Base-by-base conservation (phyloP, 2,888 invertebrate genomes). In the Rhingia rostrata region DNA sequence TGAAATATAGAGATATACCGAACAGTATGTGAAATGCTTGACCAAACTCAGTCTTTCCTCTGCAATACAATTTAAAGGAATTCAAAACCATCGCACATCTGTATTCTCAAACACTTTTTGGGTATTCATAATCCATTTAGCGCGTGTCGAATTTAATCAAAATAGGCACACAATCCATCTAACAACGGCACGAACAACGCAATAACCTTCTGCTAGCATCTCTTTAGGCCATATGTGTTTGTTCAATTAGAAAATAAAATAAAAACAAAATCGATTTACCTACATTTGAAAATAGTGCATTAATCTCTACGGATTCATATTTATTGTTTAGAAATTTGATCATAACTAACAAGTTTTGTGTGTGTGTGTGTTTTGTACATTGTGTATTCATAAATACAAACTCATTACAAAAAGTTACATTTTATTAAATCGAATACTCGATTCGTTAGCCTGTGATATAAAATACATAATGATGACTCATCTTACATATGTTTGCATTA, bases 321-420 rank as follows among this genome's bases (percentile, higher is more conserved):
- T 54, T 63, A 64, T 56, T 58, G 41, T 64, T 33, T 53, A 49
- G 47, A 74, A 58, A 56, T 47, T 56, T 58, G 14, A 64, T 73
- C 54, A 73, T 43, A 67, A 43, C 43, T 63, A 69, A 63, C 43
- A 14, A 58, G 53, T 64, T 75, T 53, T 60, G 22, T 73, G 22
- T 22, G 22, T 22, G 22, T 22, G 22, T 22, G 22, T 22, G 22
- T 22, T 22, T 56, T 77, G 66, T 82, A 72, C 72, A 82, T 33
- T 56, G 41, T 75, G 54, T 77, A 77, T 82, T 49, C 61, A 77
- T 72, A 56, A 72, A 82, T 77, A 82, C 72, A 82, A 82, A 77
- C 61, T 82, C 53, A 82, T 72, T 82, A 82, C 66, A 82, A 82
- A 82, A 82, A 82, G 77, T 56, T 82, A 66, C 72, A 72, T 35